Evolutionary conservation across 2,888 invertebrate species (phyloP).

Genomic region (Chydorus sphaericus): DNA sequence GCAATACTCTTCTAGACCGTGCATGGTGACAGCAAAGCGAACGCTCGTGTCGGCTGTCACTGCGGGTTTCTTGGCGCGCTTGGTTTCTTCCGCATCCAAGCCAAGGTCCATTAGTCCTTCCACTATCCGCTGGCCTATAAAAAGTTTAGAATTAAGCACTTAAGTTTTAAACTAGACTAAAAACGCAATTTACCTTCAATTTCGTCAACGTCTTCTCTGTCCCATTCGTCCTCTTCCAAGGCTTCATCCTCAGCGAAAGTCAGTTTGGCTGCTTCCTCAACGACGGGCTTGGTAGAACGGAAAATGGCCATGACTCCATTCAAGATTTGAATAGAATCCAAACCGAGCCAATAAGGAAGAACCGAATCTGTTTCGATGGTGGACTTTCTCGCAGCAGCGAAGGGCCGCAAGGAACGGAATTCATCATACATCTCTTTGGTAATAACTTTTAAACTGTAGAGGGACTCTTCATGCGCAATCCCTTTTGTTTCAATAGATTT

Average conservation of each 20-base stretch:
- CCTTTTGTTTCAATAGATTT: not conserved
- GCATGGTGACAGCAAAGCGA: not conserved
- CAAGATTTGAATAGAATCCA: not conserved
- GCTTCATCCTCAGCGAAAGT: not conserved
- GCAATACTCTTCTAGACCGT: too few species aligned
- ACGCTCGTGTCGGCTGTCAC: not conserved
- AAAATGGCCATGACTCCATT: too few species aligned
- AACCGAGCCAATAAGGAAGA: not conserved
- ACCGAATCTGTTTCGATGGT: not conserved
- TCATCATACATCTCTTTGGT: not conserved
- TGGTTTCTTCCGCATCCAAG: too few species aligned
- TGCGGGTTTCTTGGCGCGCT: too few species aligned
- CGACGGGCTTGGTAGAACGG: too few species aligned
- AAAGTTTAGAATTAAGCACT: not conserved
- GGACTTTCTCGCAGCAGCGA: too few species aligned
- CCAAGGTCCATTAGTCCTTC: too few species aligned
- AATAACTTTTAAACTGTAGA: not conserved
- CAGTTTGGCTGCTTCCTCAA: too few species aligned
- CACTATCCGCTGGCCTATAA: not conserved
- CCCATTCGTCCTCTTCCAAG: conserved; percentile 9
- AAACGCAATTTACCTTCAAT: too few species aligned
- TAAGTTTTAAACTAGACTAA: not conserved
- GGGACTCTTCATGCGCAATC: not conserved
- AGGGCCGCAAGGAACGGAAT: not conserved
- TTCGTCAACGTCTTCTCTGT: conserved; percentile 11